These are phyloP conservation scores for Bathynomus jamesi DNA, from an alignment of 1,140 invertebrate genomes.

Conservation along the genomic window DNA sequence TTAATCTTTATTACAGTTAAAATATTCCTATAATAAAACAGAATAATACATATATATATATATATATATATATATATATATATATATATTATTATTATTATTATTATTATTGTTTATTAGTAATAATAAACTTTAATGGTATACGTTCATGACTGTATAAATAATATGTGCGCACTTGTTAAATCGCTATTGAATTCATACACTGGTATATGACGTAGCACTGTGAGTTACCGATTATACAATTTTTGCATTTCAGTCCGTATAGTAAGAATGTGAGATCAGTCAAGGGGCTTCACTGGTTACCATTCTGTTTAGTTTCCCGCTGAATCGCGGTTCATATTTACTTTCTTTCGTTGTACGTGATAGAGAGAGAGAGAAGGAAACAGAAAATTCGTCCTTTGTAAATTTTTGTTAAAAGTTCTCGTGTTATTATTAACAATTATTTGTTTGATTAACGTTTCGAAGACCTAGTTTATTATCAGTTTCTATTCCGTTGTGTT, in stretches of 20 bases:
- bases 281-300: background rate
- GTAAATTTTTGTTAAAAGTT: background rate
- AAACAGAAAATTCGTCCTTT: background rate
- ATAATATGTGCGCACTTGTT: background rate
- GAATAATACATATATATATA: conserved; percentile 3
- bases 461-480: too few relatives aligned
- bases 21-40: too few relatives aligned
- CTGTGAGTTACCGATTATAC: background rate
- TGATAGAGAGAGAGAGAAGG: background rate
- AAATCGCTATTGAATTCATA: background rate
- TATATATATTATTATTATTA: background rate
- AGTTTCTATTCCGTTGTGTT: too few relatives aligned
- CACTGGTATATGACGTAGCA: too few relatives aligned
- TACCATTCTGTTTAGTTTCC: background rate
- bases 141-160: background rate
- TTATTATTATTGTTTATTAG: background rate
- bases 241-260: background rate
- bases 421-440: too few relatives aligned
- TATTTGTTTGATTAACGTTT: too few relatives aligned
- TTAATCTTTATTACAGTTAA: too few relatives aligned
- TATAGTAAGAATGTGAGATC: background rate
- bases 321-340: background rate
- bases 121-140: background rate
- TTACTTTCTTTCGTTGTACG: background rate
- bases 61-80: conserved; percentile 9